Evolutionary conservation across 2,797 vertebrate species (phyloP), one percentile per base, ranked within the genome.

Genomic region (Smutsia temminckii): DNA sequence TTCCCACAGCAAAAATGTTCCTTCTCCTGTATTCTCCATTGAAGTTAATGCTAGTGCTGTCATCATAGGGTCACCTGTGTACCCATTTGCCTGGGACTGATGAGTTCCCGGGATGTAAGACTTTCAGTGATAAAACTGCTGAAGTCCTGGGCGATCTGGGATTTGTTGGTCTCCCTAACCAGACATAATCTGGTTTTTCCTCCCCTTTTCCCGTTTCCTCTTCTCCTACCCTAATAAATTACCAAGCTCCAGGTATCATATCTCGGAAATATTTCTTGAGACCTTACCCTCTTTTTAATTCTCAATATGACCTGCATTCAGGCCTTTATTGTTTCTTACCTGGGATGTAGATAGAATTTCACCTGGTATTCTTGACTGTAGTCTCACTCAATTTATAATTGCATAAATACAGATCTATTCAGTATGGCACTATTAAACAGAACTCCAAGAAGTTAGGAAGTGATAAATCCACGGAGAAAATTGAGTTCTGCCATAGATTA

Each of bases 391-490:
- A 68, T 63, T 94, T 84, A 46, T 51, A 25, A 6, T 53, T 87
- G 59, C 27, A 46, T 84, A 83, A 61, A 40, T 75, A 49, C 13
- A 84, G 75, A 59, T 57, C 17, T 63, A 57, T 34, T 51, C 49
- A 91, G 27, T 20, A 7, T 2, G 14, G 37, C 32, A 42, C 27
- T 63, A 61, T 75, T 89, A 77, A 53, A 86, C 55, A 78, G 59
- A 14, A 34, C 78, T 57, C 32, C 55, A 59, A 27, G 68, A 88
- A 12, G 23, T 74, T 88, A 84, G 49, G 27, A 77, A 89, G 74
- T 40, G 69, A 57, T 34, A 68, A 78, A n/a, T 93, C 46, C 8
- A 49, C 8, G 55, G 55, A 93, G 85, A 92, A 90, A 95, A 90
- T 85, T 80, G 92, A 74, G n/a, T 94, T 93, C 32, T 71, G 49